Base-by-base conservation (phyloP, 1,140 invertebrate genomes). In the Diorhabda elongata region DNA sequence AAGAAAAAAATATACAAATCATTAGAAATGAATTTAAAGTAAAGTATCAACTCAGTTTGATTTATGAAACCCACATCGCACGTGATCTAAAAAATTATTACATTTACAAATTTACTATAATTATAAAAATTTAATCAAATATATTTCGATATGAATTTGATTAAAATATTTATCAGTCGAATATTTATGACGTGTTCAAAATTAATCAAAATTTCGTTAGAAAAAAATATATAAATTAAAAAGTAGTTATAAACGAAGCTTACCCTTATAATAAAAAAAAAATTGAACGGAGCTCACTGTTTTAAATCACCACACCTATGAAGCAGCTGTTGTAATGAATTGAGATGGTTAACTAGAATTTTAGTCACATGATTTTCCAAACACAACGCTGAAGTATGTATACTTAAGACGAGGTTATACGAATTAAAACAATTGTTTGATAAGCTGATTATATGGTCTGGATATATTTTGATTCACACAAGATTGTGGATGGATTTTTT, bases 371-470 rank as follows among this genome's bases (percentile, higher is more conserved):
- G 47, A 52, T 52, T 52, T 52, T 52, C n/a, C 2, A 52, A 8
- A 52, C 47, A 52, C 6, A 6, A n/a, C 47, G 47, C 47, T 52
- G 47, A 26, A 26, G 47, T 52, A 52, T 52, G 47, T 52, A n/a
- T 52, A 52, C 47, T 52, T 52, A 52, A 52, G 47, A 52, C 47
- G 47, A 52, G 47, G 47, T 52, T 52, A n/a, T 52, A 52, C n/a
- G 47, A 52, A 52, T 52, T 52, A 52, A n/a, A n/a, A 52, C 47
- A 52, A 52, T 52, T 52, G 47, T 52, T 52, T 52, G 47, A 52
- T 52, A 52, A 52, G 47, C 47, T 52, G 47, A 52, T 52, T 6
- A 52, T 52, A n/a, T n/a, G 47, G 6, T 52, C 47, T 26, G 47
- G 47, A 8, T 52, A 8, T 52, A 6, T 6, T 52, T 52, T 52